Conservation (phyloP, 2,797 vertebrate genomes). For the Halcyon badia region DNA sequence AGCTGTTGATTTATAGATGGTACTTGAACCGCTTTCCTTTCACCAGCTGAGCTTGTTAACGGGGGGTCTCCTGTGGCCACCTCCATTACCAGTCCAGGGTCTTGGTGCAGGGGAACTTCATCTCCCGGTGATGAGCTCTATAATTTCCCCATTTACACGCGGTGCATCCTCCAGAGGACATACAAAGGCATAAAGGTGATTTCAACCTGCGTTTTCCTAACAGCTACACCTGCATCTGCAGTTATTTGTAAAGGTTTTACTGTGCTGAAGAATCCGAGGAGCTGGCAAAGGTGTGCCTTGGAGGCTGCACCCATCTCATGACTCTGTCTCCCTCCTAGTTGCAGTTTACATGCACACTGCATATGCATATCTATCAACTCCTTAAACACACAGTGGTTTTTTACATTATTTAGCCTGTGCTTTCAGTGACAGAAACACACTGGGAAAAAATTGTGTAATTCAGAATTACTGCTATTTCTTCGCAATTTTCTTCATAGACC, state of each 20-base stretch:
- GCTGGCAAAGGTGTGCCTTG: not conserved
- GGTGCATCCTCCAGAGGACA: not conserved
- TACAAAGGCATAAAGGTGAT: not conserved
- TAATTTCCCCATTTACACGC: not conserved
- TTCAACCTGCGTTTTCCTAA: not conserved
- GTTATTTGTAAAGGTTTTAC: not conserved
- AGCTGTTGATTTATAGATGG: not conserved
- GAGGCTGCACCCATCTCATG: not conserved
- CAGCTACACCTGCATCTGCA: not conserved
- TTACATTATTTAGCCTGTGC: not conserved
- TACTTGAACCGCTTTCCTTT: not conserved
- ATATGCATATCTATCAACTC: rapidly evolving
- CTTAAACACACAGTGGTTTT: not conserved
- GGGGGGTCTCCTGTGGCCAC: not conserved
- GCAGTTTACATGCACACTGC: not conserved
- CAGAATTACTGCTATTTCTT: not conserved
- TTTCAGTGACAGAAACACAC: not conserved
- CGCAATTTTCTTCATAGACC: not conserved
- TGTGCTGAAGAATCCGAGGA: not conserved
- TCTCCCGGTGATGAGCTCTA: not conserved
- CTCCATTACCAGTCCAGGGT: not conserved
- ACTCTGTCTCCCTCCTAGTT: not conserved
- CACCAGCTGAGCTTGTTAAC: not conserved
- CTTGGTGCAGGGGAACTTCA: not conserved
- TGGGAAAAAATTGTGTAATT: not conserved